Percentiles rank a stretch among this genome's conserved stretches.
These are phyloP conservation scores for Chauna torquata DNA, from an alignment of 2,113 vertebrate species.

Conservation along the genomic window DNA sequence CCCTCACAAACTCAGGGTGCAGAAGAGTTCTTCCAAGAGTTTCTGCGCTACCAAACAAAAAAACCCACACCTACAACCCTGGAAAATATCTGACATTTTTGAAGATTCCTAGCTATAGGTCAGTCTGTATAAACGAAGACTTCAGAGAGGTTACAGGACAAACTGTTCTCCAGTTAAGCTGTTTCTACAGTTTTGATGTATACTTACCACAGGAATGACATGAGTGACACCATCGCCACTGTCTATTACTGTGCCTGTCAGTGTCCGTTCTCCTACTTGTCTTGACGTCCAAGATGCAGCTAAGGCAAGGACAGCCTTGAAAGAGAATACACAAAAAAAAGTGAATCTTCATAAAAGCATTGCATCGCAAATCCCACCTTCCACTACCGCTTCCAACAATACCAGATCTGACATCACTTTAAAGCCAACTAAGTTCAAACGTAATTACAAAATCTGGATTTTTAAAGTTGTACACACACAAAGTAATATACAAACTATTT, in stretches of 20 bases:
- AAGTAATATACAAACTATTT: no score
- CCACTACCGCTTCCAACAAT: not conserved
- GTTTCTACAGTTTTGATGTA: not conserved
- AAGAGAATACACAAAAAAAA: not conserved
- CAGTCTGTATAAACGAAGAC: not conserved
- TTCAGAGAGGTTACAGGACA: not conserved
- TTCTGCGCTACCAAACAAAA: not conserved
- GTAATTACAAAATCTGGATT: not conserved
- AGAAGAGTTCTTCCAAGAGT: not conserved
- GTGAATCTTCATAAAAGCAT: not conserved
- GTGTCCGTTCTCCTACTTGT: conserved; percentile 94
- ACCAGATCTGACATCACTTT: not conserved
- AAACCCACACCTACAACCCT: not conserved
- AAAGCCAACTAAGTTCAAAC: not conserved
- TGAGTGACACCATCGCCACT: conserved; percentile 98
- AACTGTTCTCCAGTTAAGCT: not conserved
- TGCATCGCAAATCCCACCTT: not conserved
- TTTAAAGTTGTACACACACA: not conserved
- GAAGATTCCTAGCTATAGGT: not conserved
- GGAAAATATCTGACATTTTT: not conserved
- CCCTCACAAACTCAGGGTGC: not conserved
- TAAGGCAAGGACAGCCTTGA: conserved; percentile 93
- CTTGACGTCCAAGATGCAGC: conserved; percentile 98
- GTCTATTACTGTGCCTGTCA: conserved; percentile 97
- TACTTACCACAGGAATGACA: conserved; percentile 96